Evolutionary conservation across 2,113 vertebrate species (phyloP).

Genomic region (Gobio gobio): DNA sequence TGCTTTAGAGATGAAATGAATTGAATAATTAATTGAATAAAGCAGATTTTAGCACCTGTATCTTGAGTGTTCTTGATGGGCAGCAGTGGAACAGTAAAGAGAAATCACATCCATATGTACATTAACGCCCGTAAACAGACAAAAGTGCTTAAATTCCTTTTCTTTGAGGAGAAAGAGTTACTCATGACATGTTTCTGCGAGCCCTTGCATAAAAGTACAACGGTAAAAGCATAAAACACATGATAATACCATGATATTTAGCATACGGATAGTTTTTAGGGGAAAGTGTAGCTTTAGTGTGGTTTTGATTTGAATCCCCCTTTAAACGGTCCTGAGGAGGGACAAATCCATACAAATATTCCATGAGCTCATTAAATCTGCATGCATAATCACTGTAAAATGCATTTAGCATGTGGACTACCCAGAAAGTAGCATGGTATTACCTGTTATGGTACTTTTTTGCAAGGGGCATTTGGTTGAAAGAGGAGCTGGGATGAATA

Average conservation of each 20-base stretch:
- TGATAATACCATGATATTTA: conserved; percentile 12
- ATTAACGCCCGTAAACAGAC: neutral
- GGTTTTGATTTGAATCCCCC: neutral
- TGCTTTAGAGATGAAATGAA: too few relatives aligned
- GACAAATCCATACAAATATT: neutral
- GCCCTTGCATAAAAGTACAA: conserved; percentile 2
- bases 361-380: neutral
- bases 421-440: neutral
- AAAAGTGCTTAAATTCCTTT: conserved; percentile 43
- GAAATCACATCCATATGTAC: conserved; percentile 4
- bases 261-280: neutral
- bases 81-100: conserved; percentile 64
- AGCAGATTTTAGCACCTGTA: conserved; percentile 54
- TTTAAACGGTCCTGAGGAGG: conserved; percentile 19
- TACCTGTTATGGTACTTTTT: neutral
- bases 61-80: conserved; percentile 52
- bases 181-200: neutral
- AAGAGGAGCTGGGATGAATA: neutral
- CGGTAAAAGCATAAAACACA: neutral
- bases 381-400: neutral
- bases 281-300: neutral
- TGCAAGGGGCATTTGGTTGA: neutral
- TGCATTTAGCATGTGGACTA: neutral
- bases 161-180: conserved; percentile 8
- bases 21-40: too few relatives aligned